Percentiles rank a stretch among this genome's conserved stretches.
These are phyloP conservation scores for Siderastrea radians DNA, from an alignment of 92 coral and sea anemone species.

Conservation along the genomic window DNA sequence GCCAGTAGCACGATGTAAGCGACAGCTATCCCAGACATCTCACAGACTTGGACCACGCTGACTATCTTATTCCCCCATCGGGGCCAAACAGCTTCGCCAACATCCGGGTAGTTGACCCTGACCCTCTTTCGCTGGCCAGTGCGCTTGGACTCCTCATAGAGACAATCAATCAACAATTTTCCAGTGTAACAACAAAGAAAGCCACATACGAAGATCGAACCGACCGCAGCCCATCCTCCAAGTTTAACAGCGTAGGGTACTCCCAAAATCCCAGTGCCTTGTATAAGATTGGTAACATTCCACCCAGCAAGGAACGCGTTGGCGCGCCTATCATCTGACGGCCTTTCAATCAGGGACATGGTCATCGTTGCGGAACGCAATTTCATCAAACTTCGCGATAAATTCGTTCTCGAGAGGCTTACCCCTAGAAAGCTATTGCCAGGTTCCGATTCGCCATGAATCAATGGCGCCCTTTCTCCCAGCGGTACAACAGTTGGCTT, in stretches of 20 bases:
- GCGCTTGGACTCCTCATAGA: slow-evolving; percentile 53
- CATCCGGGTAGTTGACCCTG: slow-evolving; percentile 48
- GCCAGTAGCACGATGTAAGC: slow-evolving; percentile 39
- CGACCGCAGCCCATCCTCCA: slow-evolving; percentile 57
- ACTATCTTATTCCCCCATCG: slow-evolving; percentile 53
- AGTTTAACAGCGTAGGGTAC: slow-evolving; percentile 57
- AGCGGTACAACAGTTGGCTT: slow-evolving; percentile 40
- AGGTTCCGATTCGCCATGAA: not conserved
- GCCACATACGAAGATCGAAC: slow-evolving; percentile 38
- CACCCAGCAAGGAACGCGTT: slow-evolving; percentile 49
- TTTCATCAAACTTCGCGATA: slow-evolving; percentile 42
- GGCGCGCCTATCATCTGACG: slow-evolving; percentile 44
- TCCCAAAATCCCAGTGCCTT: slow-evolving; percentile 58
- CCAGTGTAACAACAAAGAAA: slow-evolving; percentile 56
- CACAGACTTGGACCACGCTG: slow-evolving; percentile 44
- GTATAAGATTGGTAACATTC: slow-evolving; percentile 57
- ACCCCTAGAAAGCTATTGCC: slow-evolving; percentile 21
- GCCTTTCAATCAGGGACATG: slow-evolving; percentile 40
- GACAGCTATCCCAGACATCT: slow-evolving; percentile 59
- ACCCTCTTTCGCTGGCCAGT: slow-evolving; percentile 43
- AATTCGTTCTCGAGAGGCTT: slow-evolving; percentile 21
- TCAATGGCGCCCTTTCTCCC: slow-evolving; percentile 26
- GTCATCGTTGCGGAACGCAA: slow-evolving; percentile 54
- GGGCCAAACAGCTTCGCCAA: slow-evolving; percentile 57
- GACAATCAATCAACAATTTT: slow-evolving; percentile 40